phyloP scores from a whole-genome alignment of 2,113 vertebrate species.

The Ceuthmochares aereus region DNA sequence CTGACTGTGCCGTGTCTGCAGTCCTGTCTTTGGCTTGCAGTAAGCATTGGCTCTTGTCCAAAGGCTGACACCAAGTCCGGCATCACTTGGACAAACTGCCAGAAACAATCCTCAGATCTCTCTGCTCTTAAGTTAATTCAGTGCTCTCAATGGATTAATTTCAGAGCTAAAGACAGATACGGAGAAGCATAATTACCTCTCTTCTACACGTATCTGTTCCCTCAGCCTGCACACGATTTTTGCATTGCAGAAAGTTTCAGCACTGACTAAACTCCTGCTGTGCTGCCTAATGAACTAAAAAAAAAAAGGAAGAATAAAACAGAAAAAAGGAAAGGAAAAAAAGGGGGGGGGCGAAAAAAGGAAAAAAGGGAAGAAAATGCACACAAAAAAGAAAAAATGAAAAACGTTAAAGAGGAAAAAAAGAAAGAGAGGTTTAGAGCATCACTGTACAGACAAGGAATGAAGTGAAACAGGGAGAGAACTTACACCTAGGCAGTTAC shows the following conservation, averaged over 20 bases:
- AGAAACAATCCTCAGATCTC: slow-evolving; percentile 48
- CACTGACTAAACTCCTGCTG: background rate
- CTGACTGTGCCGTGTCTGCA: background rate
- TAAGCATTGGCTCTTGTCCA: background rate
- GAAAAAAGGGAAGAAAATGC: no score
- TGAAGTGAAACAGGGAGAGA: background rate
- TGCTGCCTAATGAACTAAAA: background rate
- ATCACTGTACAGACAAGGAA: background rate
- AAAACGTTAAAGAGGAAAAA: no score
- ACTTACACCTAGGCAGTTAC: background rate
- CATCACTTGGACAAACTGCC: background rate
- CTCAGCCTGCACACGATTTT: background rate
- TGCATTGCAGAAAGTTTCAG: background rate
- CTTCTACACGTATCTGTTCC: slow-evolving; percentile 14
- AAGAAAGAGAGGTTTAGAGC: fast-evolving
- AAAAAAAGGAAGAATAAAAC: background rate
- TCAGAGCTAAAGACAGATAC: slow-evolving; percentile 22
- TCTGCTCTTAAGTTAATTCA: slow-evolving; percentile 36
- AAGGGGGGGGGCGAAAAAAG: no score
- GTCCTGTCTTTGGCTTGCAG: slow-evolving; percentile 14
- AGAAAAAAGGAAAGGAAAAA: background rate
- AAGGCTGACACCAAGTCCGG: background rate
- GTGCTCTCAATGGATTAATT: slow-evolving; percentile 35
- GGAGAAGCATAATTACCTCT: slow-evolving; percentile 42
- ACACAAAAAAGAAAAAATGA: fast-evolving